Evolutionary conservation across 2,888 invertebrate genomes (phyloP).

Genomic region (Portevinia maculata): DNA sequence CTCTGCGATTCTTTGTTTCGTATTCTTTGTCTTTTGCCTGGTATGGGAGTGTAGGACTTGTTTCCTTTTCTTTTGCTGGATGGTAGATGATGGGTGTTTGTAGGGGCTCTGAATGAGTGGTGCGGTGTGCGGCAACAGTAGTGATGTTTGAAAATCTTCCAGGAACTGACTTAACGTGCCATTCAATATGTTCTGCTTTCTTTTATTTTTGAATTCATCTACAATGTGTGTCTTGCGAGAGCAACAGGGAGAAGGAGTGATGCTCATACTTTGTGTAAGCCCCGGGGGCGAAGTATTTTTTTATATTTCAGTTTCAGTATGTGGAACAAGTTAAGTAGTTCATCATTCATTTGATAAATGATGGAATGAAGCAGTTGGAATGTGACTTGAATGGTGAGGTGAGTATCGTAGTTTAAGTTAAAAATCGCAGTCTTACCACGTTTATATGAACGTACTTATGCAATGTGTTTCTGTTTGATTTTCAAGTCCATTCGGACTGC

Average conservation of each 20-base stretch:
- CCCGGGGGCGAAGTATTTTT: conserved; percentile 6
- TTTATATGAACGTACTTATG: no score
- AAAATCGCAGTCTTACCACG: no score
- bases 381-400: no score
- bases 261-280: not conserved
- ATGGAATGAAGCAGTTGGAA: conserved; percentile 1
- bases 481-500: no score
- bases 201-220: conserved; percentile 66
- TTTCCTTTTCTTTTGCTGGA: conserved; percentile 12
- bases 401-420: no score
- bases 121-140: not conserved
- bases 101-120: conserved; percentile 8
- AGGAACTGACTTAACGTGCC: conserved; percentile 69
- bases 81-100: conserved; percentile 35
- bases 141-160: conserved; percentile 63
- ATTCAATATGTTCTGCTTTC: conserved; percentile 42
- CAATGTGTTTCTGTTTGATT: no score
- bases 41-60: conserved; percentile 15
- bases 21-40: conserved; percentile 29
- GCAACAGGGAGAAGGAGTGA: not conserved
- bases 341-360: conserved; percentile 58
- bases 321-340: conserved; percentile 52
- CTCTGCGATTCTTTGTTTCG: conserved; percentile 29
- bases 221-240: conserved; percentile 30
- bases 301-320: not conserved